Percentiles rank a stretch among this genome's conserved stretches.
Conservation (phyloP, 2,113 vertebrate genomes). For the Uropsilus gracilis region DNA sequence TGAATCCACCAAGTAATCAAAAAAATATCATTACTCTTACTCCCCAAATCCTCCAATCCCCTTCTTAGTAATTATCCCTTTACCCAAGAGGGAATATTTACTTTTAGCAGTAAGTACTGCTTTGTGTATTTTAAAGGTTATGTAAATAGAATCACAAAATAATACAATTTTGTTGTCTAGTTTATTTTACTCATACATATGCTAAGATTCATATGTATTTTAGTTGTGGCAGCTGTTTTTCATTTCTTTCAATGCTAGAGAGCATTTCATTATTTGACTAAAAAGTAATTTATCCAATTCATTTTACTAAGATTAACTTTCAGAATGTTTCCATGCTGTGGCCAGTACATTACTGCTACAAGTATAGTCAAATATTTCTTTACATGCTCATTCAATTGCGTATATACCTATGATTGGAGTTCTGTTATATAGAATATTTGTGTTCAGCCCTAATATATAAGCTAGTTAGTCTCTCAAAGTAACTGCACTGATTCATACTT, state of each 20-base stretch:
- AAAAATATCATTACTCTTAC: neutral
- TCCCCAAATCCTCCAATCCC: neutral
- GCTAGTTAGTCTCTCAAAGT: neutral
- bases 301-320: neutral
- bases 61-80: neutral
- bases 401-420: neutral
- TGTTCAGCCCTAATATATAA: neutral
- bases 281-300: neutral
- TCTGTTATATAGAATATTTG: neutral
- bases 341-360: neutral
- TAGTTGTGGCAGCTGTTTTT: neutral
- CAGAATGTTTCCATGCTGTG: neutral
- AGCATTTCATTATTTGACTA: neutral
- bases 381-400: neutral
- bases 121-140: neutral
- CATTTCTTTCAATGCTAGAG: neutral
- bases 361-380: neutral
- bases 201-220: neutral
- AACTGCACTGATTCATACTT: neutral
- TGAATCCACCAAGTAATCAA: neutral
- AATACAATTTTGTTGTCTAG: neutral
- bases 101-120: neutral
- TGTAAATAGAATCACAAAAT: neutral
- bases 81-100: neutral
- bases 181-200: neutral